Percentiles rank a stretch among this genome's conserved stretches.
These are phyloP conservation scores for Laodelphax striatellus DNA, from an alignment of 1,140 invertebrate genomes.

Conservation along the genomic window DNA sequence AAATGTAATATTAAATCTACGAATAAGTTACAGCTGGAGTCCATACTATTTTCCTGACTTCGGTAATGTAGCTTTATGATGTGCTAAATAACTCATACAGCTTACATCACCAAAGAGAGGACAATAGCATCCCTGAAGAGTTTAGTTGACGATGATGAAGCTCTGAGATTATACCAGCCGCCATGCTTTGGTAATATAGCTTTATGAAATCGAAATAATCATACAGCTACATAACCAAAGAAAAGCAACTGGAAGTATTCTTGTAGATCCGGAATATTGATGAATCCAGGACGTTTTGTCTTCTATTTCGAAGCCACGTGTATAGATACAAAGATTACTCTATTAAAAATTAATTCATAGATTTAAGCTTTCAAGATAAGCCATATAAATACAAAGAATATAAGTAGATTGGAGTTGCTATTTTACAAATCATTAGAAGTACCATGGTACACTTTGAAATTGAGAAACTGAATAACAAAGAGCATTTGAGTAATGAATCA, in stretches of 20 bases:
- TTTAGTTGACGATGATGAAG: background rate
- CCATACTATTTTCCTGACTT: slow-evolving; percentile 52
- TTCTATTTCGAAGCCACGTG: too few species aligned
- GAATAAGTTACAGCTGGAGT: background rate
- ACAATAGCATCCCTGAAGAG: slow-evolving; percentile 26
- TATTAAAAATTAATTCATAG: too few species aligned
- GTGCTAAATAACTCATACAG: slow-evolving; percentile 63
- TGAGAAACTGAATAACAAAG: too few species aligned
- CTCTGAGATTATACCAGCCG: slow-evolving; percentile 12
- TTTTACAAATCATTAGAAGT: too few species aligned
- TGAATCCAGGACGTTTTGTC: background rate
- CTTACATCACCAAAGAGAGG: slow-evolving; percentile 87
- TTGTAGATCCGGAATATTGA: background rate
- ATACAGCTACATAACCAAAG: slow-evolving; percentile 41
- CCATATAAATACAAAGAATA: too few species aligned
- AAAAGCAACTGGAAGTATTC: slow-evolving; percentile 17
- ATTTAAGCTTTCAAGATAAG: too few species aligned
- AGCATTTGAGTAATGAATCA: too few species aligned
- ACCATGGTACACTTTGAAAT: too few species aligned
- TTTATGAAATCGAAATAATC: slow-evolving; percentile 38
- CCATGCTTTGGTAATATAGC: slow-evolving; percentile 46
- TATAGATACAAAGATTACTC: background rate
- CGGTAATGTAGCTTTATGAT: slow-evolving; percentile 94
- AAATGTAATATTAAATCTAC: background rate
- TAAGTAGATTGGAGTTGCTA: too few species aligned